Evolutionary conservation across 2,113 vertebrate species (phyloP).

Genomic region (Crypturellus undulatus): DNA sequence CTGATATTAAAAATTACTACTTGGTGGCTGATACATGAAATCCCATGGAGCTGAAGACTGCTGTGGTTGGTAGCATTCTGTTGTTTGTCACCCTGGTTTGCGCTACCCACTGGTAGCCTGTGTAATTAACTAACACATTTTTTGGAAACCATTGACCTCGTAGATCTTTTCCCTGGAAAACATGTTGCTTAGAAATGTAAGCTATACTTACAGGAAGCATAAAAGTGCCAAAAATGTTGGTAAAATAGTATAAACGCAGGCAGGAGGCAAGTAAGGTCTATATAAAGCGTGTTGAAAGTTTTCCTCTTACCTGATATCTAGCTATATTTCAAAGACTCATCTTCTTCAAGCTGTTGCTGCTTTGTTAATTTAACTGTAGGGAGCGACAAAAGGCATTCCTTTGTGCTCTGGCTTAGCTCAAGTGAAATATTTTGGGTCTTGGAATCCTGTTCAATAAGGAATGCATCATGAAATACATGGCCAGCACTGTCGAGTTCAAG

Average conservation of each 20-base stretch:
- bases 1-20: background rate
- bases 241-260: background rate
- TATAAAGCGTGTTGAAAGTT: background rate
- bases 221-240: background rate
- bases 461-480: background rate
- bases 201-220: background rate
- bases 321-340: background rate
- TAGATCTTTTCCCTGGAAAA: background rate
- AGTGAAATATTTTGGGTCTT: background rate
- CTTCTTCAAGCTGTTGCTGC: background rate
- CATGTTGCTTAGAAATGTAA: background rate
- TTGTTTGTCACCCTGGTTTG: background rate
- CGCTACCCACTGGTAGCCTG: background rate
- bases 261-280: background rate
- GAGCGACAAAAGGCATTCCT: background rate
- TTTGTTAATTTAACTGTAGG: no score
- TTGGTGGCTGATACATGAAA: background rate
- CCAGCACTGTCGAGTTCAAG: background rate
- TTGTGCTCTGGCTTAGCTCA: background rate
- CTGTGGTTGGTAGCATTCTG: background rate
- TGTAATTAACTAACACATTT: background rate
- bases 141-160: background rate
- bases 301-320: no score
- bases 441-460: background rate
- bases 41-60: background rate